Percentiles rank a stretch among this genome's conserved stretches.
Evolutionary conservation across 2,888 invertebrate species (phyloP).

Genomic region (Thyatira batis): DNA sequence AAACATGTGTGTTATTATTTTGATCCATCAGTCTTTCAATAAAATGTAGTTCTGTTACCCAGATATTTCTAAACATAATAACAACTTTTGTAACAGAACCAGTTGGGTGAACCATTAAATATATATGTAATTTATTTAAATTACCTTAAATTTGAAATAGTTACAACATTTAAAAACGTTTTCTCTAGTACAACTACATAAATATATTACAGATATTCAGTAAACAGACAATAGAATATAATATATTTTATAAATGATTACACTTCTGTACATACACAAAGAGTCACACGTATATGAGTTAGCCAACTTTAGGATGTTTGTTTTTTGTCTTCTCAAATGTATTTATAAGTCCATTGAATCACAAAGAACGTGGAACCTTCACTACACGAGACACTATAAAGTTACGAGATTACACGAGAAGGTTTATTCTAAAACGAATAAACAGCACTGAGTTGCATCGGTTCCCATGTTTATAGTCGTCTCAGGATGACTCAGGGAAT

Average conservation of each 20-base stretch:
- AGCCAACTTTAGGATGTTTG: no score
- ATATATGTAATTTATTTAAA: no score
- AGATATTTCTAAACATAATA: not conserved
- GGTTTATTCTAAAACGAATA: constrained; percentile 75
- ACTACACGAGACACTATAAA: constrained; percentile 11
- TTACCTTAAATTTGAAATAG: no score
- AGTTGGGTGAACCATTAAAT: not conserved
- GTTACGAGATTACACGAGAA: constrained; percentile 8
- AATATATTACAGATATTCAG: not conserved
- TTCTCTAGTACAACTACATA: not conserved
- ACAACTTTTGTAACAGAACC: not conserved
- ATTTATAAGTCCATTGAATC: not conserved
- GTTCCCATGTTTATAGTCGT: constrained; percentile 8
- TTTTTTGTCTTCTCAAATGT: not conserved
- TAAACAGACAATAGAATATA: not conserved
- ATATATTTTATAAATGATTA: no score
- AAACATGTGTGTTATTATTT: constrained; percentile 43
- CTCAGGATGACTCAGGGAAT: constrained; percentile 20
- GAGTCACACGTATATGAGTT: not conserved
- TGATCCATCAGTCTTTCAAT: constrained; percentile 44
- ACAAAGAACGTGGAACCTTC: not conserved
- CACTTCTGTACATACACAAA: not conserved
- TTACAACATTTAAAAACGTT: no score
- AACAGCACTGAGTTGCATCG: constrained; percentile 30
- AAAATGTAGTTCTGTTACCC: constrained; percentile 1